These are phyloP conservation scores for Nomada fabriciana DNA, from an alignment of 2,888 invertebrate genomes.

Conservation along the genomic window DNA sequence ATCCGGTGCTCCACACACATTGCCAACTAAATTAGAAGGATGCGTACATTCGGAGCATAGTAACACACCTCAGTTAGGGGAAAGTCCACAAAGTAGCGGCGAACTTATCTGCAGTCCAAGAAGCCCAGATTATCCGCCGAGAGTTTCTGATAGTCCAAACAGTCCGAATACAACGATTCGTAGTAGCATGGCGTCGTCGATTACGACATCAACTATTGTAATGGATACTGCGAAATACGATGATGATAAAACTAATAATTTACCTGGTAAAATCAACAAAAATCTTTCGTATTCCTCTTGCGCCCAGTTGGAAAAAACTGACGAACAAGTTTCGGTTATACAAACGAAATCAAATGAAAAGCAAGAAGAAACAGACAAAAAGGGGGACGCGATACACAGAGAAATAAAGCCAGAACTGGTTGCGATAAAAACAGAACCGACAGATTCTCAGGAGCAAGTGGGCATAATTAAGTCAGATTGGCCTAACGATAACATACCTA, in stretches of 20 bases:
- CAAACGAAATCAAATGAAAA: slow-evolving; percentile 41
- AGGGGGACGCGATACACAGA: slow-evolving; percentile 45
- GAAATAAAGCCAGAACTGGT: slow-evolving; percentile 45
- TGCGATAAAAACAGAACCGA: slow-evolving; percentile 70
- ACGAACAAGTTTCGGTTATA: slow-evolving; percentile 40
- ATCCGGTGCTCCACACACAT: slow-evolving; percentile 51
- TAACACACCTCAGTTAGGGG: slow-evolving; percentile 79
- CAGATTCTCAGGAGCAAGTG: slow-evolving; percentile 50
- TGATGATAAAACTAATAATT: slow-evolving; percentile 43
- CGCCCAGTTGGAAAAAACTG: slow-evolving; percentile 20
- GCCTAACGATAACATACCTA: slow-evolving; percentile 26
- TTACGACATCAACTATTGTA: slow-evolving; percentile 53
- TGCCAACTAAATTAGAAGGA: slow-evolving; percentile 72
- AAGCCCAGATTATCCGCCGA: slow-evolving; percentile 82
- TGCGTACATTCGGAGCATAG: slow-evolving; percentile 76
- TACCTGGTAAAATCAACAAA: slow-evolving; percentile 35
- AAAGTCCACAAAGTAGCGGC: slow-evolving; percentile 79
- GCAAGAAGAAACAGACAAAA: slow-evolving; percentile 30
- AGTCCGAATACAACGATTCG: slow-evolving; percentile 74
- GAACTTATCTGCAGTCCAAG: slow-evolving; percentile 79
- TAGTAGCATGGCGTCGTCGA: slow-evolving; percentile 56
- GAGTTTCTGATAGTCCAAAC: slow-evolving; percentile 76
- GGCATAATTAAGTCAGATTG: slow-evolving; percentile 48
- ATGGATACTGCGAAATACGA: slow-evolving; percentile 72
- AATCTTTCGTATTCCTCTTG: slow-evolving; percentile 53